Conservation (phyloP, 2,113 vertebrate species). For the Sclerurus mexicanus region DNA sequence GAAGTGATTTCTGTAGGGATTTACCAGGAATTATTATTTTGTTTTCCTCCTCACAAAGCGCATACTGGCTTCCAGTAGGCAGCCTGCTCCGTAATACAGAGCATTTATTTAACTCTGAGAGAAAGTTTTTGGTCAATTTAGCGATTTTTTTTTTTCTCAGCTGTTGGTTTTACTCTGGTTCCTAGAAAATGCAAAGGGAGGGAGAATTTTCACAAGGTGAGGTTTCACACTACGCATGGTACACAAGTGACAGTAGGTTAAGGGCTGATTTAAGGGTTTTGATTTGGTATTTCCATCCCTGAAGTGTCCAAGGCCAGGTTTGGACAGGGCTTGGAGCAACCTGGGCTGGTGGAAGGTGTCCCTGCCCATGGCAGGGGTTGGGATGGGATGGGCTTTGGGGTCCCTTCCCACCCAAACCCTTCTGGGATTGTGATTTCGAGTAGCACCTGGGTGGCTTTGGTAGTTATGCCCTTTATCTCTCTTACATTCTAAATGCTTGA, state of each 20-base stretch:
- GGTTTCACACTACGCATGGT: rapidly evolving
- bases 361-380: background rate
- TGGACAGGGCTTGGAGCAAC: background rate
- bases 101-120: background rate
- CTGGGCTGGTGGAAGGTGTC: background rate
- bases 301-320: rapidly evolving
- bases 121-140: background rate
- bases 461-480: background rate
- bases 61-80: background rate
- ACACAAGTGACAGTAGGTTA: background rate
- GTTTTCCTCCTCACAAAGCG: rapidly evolving
- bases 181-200: background rate
- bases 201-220: background rate
- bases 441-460: background rate
- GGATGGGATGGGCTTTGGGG: background rate
- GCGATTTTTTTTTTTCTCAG: background rate
- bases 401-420: background rate
- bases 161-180: background rate
- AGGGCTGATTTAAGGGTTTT: background rate
- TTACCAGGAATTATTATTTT: background rate
- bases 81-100: background rate
- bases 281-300: background rate
- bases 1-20: background rate
- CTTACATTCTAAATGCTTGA: background rate
- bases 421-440: background rate